A percentile compares a stretch with the other conserved stretches of the same genome.
Conservation (phyloP, 1,140 invertebrate genomes). For the Globodera rostochiensis region DNA sequence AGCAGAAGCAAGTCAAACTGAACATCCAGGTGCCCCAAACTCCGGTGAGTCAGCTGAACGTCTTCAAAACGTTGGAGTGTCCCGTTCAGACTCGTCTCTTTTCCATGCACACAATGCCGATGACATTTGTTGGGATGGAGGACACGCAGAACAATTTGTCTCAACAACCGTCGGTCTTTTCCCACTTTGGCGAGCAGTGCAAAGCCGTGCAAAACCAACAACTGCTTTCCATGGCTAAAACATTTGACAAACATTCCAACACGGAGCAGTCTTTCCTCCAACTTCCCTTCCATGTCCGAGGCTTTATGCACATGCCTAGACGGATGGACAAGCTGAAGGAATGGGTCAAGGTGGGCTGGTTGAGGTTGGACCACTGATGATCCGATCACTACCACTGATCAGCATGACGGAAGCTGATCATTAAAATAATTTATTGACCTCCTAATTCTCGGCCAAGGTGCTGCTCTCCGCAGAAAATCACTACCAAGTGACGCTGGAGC, state of each 20-base stretch:
- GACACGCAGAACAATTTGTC: neutral
- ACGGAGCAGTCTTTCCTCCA: neutral
- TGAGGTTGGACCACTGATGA: neutral
- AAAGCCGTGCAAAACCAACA: conserved; percentile 1
- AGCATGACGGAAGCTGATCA: no score
- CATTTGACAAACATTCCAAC: neutral
- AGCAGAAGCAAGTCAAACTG: conserved; percentile 2
- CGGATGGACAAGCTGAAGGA: conserved; percentile 1
- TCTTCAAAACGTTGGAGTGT: neutral
- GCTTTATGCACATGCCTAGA: neutral
- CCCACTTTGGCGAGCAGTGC: conserved; percentile 6
- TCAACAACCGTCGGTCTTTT: neutral
- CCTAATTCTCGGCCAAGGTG: neutral
- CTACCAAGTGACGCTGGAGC: conserved; percentile 1
- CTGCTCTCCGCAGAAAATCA: conserved; percentile 25
- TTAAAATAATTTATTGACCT: no score
- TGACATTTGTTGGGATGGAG: neutral
- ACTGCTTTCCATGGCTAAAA: neutral
- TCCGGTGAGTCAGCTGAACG: neutral
- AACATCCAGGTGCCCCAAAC: neutral
- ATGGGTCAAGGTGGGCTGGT: neutral
- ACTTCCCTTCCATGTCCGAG: neutral
- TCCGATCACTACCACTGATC: neutral
- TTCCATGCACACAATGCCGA: neutral
- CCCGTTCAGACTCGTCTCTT: conserved; percentile 7